Evolutionary conservation across 2,113 vertebrate species (phyloP).

Genomic region (Tenebrosternarchus preto): DNA sequence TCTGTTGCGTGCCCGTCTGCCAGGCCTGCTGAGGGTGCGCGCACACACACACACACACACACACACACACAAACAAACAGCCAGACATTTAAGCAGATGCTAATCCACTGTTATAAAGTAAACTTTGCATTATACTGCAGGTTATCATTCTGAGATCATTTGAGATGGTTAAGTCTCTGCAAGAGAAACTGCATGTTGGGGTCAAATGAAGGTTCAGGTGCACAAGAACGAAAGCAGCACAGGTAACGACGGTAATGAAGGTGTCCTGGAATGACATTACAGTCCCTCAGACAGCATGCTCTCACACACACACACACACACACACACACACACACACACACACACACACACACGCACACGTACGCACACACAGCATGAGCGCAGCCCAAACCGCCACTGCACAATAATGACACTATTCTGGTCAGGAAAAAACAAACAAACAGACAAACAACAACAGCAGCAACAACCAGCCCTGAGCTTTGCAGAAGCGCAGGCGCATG

Average conservation of each 20-base stretch:
- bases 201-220: not conserved
- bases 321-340: too few relatives aligned
- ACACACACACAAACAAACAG: conserved; percentile 38
- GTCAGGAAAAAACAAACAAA: not conserved
- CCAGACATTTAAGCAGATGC: not conserved
- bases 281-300: conserved; percentile 30
- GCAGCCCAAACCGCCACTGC: conserved; percentile 14
- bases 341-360: too few relatives aligned
- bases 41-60: conserved; percentile 4
- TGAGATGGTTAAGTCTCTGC: not conserved
- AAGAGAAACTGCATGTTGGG: not conserved
- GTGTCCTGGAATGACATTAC: conserved; percentile 5
- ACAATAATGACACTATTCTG: not conserved
- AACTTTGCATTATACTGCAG: not conserved
- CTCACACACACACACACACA: too few relatives aligned
- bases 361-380: conserved; percentile 21
- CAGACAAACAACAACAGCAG: not conserved
- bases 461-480: conserved; percentile 17
- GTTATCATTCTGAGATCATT: not conserved
- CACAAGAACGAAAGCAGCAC: not conserved
- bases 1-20: conserved; percentile 95
- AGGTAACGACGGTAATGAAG: conserved; percentile 19
- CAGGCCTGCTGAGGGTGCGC: conserved; percentile 86
- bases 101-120: not conserved
- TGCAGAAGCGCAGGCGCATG: conserved; percentile 36